Percentiles rank a stretch among this genome's conserved stretches.
Evolutionary conservation across 2,888 invertebrate species (phyloP).

Genomic region (Antheraea assamensis): DNA sequence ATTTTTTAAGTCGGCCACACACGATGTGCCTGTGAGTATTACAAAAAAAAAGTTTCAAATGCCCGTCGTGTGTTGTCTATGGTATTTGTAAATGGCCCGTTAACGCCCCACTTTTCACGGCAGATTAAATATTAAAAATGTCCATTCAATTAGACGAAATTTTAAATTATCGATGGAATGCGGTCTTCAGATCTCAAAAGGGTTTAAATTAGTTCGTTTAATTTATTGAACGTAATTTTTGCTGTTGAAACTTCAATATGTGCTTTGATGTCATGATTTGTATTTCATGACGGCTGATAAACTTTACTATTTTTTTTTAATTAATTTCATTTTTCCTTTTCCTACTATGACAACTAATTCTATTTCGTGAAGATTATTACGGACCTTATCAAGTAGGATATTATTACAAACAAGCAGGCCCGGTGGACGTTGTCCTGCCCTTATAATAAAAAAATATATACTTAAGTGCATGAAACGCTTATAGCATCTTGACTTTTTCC

Average conservation of each 20-base stretch:
- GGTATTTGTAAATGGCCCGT: conserved; percentile 16
- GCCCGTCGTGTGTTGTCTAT: conserved; percentile 16
- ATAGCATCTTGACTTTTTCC: too few species aligned
- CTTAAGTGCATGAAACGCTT: too few species aligned
- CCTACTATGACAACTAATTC: too few species aligned
- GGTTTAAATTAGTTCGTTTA: neutral
- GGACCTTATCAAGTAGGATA: too few species aligned
- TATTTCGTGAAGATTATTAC: too few species aligned
- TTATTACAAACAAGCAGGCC: too few species aligned
- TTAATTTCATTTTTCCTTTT: neutral
- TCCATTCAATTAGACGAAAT: conserved; percentile 11
- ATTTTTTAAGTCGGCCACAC: conserved; percentile 58
- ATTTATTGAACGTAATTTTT: neutral
- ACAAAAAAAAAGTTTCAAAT: conserved; percentile 28
- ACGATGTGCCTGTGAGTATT: conserved; percentile 40
- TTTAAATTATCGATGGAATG: conserved; percentile 6
- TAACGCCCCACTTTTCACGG: conserved; percentile 25
- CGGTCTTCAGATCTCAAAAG: conserved; percentile 11
- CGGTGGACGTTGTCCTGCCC: too few species aligned
- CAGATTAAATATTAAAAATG: conserved; percentile 14
- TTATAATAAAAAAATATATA: too few species aligned
- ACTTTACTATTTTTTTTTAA: neutral
- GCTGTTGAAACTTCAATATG: neutral
- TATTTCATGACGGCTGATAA: neutral
- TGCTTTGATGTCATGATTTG: neutral